phyloP scores from a whole-genome alignment of 2,888 invertebrate genomes.

The Blera fallax region DNA sequence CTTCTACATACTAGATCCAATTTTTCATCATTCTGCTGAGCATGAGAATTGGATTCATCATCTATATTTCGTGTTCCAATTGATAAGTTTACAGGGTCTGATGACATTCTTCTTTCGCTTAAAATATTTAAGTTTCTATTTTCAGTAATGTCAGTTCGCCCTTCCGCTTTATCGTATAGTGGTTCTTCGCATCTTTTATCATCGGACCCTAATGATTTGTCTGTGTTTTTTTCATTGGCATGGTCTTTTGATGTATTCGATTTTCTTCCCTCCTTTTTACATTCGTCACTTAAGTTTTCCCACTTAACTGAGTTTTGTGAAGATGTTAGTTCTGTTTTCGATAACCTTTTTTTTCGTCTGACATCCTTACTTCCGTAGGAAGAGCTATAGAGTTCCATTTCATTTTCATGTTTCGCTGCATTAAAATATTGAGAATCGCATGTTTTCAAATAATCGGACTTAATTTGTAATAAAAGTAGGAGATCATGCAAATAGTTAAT shows the following conservation, averaged over 20 bases:
- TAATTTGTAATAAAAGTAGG: slow-evolving; percentile 91
- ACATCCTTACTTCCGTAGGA: slow-evolving; percentile 52
- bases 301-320: slow-evolving; percentile 56
- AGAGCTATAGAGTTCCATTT: slow-evolving; percentile 61
- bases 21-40: slow-evolving; percentile 78
- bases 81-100: slow-evolving; percentile 92
- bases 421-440: slow-evolving; percentile 82
- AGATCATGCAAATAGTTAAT: slow-evolving; percentile 92
- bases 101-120: slow-evolving; percentile 84
- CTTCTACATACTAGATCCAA: slow-evolving; percentile 76
- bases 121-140: slow-evolving; percentile 62
- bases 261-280: slow-evolving; percentile 57
- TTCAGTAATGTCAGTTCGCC: slow-evolving; percentile 42
- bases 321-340: slow-evolving; percentile 52
- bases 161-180: slow-evolving; percentile 45
- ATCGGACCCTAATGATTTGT: slow-evolving; percentile 36
- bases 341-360: slow-evolving; percentile 66
- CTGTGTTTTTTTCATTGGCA: slow-evolving; percentile 24
- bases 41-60: slow-evolving; percentile 76
- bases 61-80: slow-evolving; percentile 84
- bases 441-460: slow-evolving; percentile 89
- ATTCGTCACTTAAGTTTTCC: slow-evolving; percentile 61
- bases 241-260: slow-evolving; percentile 41
- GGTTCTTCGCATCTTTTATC: slow-evolving; percentile 55
- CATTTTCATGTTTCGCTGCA: slow-evolving; percentile 79